Evolutionary conservation across 2,888 invertebrate genomes (phyloP).

Genomic region (Laspeyria flexula): DNA sequence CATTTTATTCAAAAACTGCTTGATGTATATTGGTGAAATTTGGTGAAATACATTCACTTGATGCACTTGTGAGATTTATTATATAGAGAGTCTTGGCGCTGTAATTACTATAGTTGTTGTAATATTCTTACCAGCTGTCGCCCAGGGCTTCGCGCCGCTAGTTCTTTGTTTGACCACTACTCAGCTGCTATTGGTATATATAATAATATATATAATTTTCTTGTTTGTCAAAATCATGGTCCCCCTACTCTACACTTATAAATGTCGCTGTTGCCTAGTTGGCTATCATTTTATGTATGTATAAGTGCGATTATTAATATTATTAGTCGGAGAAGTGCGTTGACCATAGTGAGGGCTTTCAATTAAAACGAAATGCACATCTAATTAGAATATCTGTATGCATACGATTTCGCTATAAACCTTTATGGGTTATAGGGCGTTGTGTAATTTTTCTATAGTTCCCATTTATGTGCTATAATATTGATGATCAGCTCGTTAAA

Average conservation of each 20-base stretch:
- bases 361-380: constrained; percentile 24
- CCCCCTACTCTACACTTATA: constrained; percentile 46
- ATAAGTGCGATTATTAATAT: constrained; percentile 39
- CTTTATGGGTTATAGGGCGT: constrained; percentile 14
- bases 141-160: no score
- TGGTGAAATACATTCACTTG: no score
- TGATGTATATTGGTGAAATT: no score
- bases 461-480: neutral
- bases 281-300: constrained; percentile 48
- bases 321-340: constrained; percentile 16
- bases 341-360: constrained; percentile 23
- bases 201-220: no score
- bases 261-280: constrained; percentile 48
- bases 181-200: no score
- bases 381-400: constrained; percentile 35
- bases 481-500: no score
- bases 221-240: constrained; percentile 28
- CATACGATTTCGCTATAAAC: constrained; percentile 19
- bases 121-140: no score
- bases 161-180: no score
- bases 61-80: no score
- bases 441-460: neutral
- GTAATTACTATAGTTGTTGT: no score
- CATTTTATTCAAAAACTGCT: no score
- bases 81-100: no score